A percentile compares a stretch with the other conserved stretches of the same genome.
Evolutionary conservation across 2,888 invertebrate genomes (phyloP).

Genomic region (Sylvicola fuscatus): DNA sequence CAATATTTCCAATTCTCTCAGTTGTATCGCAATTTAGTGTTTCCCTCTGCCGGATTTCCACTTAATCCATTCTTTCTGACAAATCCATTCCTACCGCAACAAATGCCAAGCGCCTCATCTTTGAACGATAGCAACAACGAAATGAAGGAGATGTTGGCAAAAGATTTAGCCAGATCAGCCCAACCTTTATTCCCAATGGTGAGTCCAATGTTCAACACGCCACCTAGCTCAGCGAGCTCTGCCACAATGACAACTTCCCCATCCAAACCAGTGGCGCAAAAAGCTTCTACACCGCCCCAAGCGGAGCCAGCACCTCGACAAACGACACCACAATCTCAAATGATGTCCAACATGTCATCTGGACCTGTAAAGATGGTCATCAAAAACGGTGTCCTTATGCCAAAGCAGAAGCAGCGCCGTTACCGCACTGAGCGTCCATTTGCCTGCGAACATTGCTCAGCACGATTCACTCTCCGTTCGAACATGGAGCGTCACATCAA

Average conservation of each 20-base stretch:
- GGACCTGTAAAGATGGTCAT: slow-evolving; percentile 64
- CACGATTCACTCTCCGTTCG: slow-evolving; percentile 74
- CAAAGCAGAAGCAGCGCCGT: slow-evolving; percentile 76
- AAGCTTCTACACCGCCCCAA: slow-evolving; percentile 4
- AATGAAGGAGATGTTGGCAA: too few relatives aligned
- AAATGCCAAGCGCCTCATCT: neutral
- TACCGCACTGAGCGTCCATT: slow-evolving; percentile 82
- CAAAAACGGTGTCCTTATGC: slow-evolving; percentile 75
- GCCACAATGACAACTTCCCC: slow-evolving; percentile 7
- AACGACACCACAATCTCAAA: slow-evolving; percentile 13
- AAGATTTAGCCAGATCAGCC: neutral
- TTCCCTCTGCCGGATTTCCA: slow-evolving; percentile 35
- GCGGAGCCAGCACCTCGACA: slow-evolving; percentile 9
- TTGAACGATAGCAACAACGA: too few relatives aligned
- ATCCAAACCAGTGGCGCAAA: slow-evolving; percentile 7
- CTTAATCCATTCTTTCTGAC: too few relatives aligned
- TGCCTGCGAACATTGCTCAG: slow-evolving; percentile 77
- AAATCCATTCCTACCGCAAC: slow-evolving; percentile 15
- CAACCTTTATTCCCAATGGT: neutral
- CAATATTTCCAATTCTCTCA: slow-evolving; percentile 40
- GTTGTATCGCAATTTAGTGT: slow-evolving; percentile 33
- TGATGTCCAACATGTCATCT: slow-evolving; percentile 18
- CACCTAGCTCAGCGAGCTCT: slow-evolving; percentile 1
- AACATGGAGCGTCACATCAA: slow-evolving; percentile 92
- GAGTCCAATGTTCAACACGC: neutral